These are phyloP conservation scores for Portevinia maculata DNA, from an alignment of 2,888 invertebrate species.

Conservation along the genomic window DNA sequence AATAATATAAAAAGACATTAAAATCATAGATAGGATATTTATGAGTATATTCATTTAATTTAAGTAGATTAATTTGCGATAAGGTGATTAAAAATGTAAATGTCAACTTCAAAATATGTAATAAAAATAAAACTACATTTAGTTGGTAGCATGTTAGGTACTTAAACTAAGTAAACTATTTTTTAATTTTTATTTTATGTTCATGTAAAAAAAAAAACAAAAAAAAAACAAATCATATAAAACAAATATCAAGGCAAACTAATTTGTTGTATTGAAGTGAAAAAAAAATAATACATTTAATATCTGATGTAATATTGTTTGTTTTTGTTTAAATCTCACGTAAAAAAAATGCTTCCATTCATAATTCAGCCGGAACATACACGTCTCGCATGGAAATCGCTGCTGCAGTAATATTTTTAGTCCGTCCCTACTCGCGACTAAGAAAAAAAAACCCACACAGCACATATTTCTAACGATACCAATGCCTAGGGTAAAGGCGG, in stretches of 20 bases:
- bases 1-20: conserved; percentile 23
- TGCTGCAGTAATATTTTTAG: too few relatives aligned
- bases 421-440: too few relatives aligned
- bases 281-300: conserved; percentile 62
- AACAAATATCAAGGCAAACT: conserved; percentile 55
- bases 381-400: too few relatives aligned
- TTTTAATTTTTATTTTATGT: conserved; percentile 66
- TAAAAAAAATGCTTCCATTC: too few relatives aligned
- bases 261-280: conserved; percentile 56
- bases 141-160: conserved; percentile 66
- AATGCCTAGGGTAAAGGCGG: too few relatives aligned
- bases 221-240: conserved; percentile 26
- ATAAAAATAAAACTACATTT: conserved; percentile 34
- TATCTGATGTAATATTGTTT: conserved; percentile 22
- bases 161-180: conserved; percentile 67
- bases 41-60: conserved; percentile 68
- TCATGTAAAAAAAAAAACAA: conserved; percentile 63
- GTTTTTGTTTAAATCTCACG: background rate
- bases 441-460: too few relatives aligned
- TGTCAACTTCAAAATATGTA: conserved; percentile 49
- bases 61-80: conserved; percentile 72
- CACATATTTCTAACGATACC: too few relatives aligned
- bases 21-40: conserved; percentile 75
- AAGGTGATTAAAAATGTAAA: conserved; percentile 69
- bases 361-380: too few relatives aligned